phyloP scores from a whole-genome alignment of 2,888 invertebrate genomes.

The Phengaris alcon region DNA sequence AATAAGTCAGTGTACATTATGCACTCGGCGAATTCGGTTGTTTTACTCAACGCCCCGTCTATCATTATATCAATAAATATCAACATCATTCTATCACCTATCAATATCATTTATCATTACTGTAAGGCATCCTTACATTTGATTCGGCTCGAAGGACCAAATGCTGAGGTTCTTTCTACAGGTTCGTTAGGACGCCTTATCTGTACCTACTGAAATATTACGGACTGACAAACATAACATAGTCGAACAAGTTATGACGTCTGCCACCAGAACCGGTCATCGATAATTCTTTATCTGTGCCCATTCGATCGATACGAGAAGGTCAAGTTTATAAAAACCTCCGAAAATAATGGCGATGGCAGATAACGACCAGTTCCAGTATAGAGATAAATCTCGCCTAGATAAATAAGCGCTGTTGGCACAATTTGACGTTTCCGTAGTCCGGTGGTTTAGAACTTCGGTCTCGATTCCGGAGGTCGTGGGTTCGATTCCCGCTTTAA shows the following conservation, averaged over 20 bases:
- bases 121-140: too few relatives aligned
- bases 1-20: too few relatives aligned
- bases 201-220: background rate
- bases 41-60: too few relatives aligned
- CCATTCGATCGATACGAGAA: constrained; percentile 19
- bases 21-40: too few relatives aligned
- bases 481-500: too few relatives aligned
- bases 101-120: too few relatives aligned
- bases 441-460: too few relatives aligned
- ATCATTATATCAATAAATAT: too few relatives aligned
- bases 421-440: too few relatives aligned
- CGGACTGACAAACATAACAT: background rate
- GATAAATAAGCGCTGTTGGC: background rate
- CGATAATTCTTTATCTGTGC: constrained; percentile 25
- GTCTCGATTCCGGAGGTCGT: too few relatives aligned
- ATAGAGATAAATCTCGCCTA: background rate
- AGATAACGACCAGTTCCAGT: constrained; percentile 4
- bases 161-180: background rate
- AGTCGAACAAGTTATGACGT: background rate
- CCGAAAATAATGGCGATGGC: background rate
- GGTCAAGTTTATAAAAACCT: constrained; percentile 22
- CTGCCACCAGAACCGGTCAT: constrained; percentile 3
- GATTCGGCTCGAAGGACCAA: too few relatives aligned
- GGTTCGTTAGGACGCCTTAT: background rate
- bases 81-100: too few relatives aligned